These are phyloP conservation scores for Pica pica DNA, from an alignment of 2,113 vertebrate species.

Conservation along the genomic window DNA sequence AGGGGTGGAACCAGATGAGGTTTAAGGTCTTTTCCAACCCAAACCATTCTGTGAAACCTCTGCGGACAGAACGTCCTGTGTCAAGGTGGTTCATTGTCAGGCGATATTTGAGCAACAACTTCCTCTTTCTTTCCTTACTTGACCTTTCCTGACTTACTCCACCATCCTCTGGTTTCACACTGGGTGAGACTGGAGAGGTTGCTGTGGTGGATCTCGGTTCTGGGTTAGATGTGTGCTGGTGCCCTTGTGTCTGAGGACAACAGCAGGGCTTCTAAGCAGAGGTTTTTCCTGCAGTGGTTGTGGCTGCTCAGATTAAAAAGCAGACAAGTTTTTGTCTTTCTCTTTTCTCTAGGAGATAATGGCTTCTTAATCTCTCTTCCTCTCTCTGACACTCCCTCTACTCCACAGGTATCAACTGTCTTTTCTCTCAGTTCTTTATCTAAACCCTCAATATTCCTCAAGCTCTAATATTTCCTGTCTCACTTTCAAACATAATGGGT, in stretches of 20 bases:
- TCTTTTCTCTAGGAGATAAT: constrained; percentile 35
- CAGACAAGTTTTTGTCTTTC: not conserved
- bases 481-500: not conserved
- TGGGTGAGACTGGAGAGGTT: not conserved
- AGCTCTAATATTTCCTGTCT: not conserved
- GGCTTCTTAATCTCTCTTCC: constrained; percentile 15
- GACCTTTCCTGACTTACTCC: not conserved
- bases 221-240: too few species aligned
- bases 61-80: not conserved
- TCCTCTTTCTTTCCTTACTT: not conserved
- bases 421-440: not conserved
- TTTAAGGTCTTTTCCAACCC: not conserved
- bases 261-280: too few species aligned
- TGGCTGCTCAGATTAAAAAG: not conserved
- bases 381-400: not conserved
- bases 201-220: rapidly evolving
- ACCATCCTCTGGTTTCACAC: rapidly evolving
- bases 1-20: not conserved
- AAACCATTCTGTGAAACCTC: not conserved
- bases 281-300: not conserved
- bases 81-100: not conserved
- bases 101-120: not conserved
- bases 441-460: not conserved
- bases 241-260: not conserved
- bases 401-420: constrained; percentile 26